Evolutionary conservation across 2,888 invertebrate species (phyloP).

Genomic region (Brachypterus glaber): DNA sequence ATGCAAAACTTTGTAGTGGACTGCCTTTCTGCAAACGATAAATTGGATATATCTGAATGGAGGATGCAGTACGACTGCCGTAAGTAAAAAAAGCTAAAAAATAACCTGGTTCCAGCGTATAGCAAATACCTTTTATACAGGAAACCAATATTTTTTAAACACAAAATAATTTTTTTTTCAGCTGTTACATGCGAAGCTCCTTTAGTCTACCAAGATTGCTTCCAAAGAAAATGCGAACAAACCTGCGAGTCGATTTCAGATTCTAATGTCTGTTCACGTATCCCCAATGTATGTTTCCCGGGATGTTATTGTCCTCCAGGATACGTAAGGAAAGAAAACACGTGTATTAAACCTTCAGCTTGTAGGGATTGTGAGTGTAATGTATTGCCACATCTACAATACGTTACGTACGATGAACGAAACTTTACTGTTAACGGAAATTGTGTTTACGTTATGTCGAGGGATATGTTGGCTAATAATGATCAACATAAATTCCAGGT

Average conservation of each 20-base stretch:
- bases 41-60: slow-evolving; percentile 60
- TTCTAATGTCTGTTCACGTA: slow-evolving; percentile 51
- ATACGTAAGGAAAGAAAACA: slow-evolving; percentile 53
- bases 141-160: background rate
- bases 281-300: slow-evolving; percentile 62
- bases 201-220: slow-evolving; percentile 75
- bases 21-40: slow-evolving; percentile 56
- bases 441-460: slow-evolving; percentile 73
- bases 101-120: background rate
- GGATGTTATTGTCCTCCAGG: slow-evolving; percentile 83
- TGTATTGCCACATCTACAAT: slow-evolving; percentile 70
- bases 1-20: slow-evolving; percentile 63
- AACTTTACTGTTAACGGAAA: slow-evolving; percentile 73
- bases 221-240: slow-evolving; percentile 67
- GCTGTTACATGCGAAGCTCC: slow-evolving; percentile 65
- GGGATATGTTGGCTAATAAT: slow-evolving; percentile 47
- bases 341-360: slow-evolving; percentile 59
- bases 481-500: slow-evolving; percentile 46
- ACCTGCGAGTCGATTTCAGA: slow-evolving; percentile 57
- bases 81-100: slow-evolving; percentile 42
- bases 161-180: slow-evolving; percentile 31
- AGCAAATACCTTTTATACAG: background rate
- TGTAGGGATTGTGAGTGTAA: slow-evolving; percentile 68
- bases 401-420: slow-evolving; percentile 72
- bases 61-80: slow-evolving; percentile 61